phyloP scores from a whole-genome alignment of 92 coral and sea anemone genomes.

The Paragorgia papillata region DNA sequence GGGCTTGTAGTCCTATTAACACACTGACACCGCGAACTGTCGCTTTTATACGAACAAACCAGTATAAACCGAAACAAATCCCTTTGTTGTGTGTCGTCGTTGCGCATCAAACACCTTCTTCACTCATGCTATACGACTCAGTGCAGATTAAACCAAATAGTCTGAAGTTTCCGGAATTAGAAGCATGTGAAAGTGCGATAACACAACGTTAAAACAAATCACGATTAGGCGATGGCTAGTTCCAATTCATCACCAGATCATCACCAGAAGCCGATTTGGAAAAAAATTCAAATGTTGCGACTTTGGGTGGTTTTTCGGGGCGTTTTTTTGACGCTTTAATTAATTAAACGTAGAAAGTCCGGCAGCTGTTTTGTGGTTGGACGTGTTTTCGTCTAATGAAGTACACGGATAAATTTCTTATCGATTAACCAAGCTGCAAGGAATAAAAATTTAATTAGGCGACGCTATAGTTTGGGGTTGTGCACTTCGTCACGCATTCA shows the following conservation, averaged over 20 bases:
- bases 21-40: no score
- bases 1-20: no score
- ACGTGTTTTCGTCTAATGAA: neutral
- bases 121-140: no score
- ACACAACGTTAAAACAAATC: slow-evolving; percentile 17
- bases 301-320: neutral
- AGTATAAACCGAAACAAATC: no score
- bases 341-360: neutral
- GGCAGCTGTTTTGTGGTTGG: neutral
- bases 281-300: neutral
- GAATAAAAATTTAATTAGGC: neutral
- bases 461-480: neutral
- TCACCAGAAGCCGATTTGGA: neutral
- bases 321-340: neutral
- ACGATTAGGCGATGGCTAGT: neutral
- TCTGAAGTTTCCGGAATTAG: slow-evolving; percentile 1
- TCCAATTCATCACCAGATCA: neutral
- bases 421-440: neutral
- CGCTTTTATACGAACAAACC: no score
- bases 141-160: neutral
- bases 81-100: no score
- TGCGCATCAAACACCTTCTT: no score
- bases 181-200: slow-evolving; percentile 28
- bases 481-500: neutral
- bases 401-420: neutral